Evolutionary conservation across 2,797 vertebrate species (phyloP), one percentile per base, ranked within the genome.

Genomic region (Synanceia verrucosa): DNA sequence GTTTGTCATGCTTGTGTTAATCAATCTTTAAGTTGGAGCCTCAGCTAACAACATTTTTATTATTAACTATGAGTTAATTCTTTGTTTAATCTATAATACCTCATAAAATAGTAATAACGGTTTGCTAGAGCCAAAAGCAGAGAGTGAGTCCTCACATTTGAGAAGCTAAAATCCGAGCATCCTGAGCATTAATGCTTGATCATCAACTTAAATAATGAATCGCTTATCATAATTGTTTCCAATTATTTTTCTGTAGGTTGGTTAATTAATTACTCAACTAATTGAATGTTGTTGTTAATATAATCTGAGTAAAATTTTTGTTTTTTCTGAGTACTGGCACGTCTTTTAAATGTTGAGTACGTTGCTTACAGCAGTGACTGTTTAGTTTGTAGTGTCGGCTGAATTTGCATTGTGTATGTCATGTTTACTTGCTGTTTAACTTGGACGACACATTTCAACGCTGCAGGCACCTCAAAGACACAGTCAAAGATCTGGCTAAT

Each of bases 391-490:
- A 14, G 24, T 2, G 9, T 16, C 5, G 21, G 44, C 43, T 72
- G 70, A 61, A 51, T 52, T 7, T 23, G n/a, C 28, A 28, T n/a
- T 9, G 5, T 9, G 31, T 37, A 24, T 2, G 43, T 58, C 73
- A 26, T 60, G 50, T 68, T 19, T 62, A 52, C 75, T 66, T 79
- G 33, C 5, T 70, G n/a, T 77, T 71, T 37, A 65, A 51, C 63
- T 44, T 12, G 33, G 28, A 18, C 18, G 28, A 18, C 18, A 11
- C 37, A 2, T 78, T 66, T 79, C 11, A 46, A 80, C 6, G 18
- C 67, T 5, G 52, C 87, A 98, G 97, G 70, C 91, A 92, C 37
- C 94, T 99, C 46, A 88, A 94, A 53, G 80, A 95, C 82, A 95
- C 90, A 0, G 89, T 95, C 80, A 89, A 80, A 4, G 95, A 98